Base-by-base conservation (phyloP, 2,888 invertebrate genomes). In the Caenorhabditis sp. region DNA sequence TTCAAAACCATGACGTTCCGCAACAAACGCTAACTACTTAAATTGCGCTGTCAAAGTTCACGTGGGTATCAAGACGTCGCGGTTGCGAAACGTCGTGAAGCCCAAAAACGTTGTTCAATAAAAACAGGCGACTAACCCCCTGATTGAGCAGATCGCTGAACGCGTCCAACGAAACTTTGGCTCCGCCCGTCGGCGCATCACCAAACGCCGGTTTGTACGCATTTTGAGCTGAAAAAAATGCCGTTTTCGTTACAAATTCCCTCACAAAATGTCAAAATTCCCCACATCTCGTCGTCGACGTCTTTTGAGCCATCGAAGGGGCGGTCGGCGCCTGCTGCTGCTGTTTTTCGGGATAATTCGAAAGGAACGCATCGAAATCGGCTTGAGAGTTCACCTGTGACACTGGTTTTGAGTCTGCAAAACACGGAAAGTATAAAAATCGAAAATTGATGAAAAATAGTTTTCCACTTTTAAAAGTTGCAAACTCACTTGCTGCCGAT, bases 351-450 rank as follows among this genome's bases (percentile, higher is more conserved):
- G 77, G 77, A 26, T 72, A 77, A 41, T 66, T 71, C 9, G 77
- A 72, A 1, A 77, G 35, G 41, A 77, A 77, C 5, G 72, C 77
- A 13, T 77, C 77, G 45, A 77, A 77, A 50, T 77, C 77, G n/a
- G 77, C 62, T 41, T 77, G 77, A 6, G 77, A 77, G 27, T 72
- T 77, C 22, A 66, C 72, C 27, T 70, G 62, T n/a, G 76, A 76
- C 22, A 71, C 70, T 41, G 76, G 76, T 37, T 76, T 76, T 11
- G 76, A 76, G 27, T 71, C 70, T 76, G 37, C n/a, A n/a, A n/a
- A n/a, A n/a, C n/a, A 8, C 4, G 9, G 46, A 8, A 46, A 22
- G 3, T 11, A 17, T 5, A 8, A 20, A 4, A 30, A 7, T 30
- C 30, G 30, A 7, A 30, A 30, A 30, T 30, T 30, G 5, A 30